A percentile compares a stretch with the other conserved stretches of the same genome.
Conservation (phyloP, 2,888 invertebrate species). For the Leucozona laternaria region DNA sequence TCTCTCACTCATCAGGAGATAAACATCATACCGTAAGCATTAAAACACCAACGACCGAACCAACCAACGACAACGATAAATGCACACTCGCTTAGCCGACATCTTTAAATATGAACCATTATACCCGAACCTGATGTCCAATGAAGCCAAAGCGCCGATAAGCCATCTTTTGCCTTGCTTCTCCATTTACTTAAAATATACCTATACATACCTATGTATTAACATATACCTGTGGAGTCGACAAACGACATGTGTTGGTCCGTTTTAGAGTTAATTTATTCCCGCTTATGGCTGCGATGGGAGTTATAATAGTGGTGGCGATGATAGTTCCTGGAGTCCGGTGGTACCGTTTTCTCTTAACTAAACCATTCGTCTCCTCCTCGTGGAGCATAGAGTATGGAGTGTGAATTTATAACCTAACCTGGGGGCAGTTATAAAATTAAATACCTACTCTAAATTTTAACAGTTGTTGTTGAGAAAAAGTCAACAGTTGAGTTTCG, state of each 20-base stretch:
- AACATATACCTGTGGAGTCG: constrained; percentile 31
- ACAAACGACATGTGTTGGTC: constrained; percentile 72
- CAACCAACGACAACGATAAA: constrained; percentile 16
- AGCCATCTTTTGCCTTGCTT: constrained; percentile 54
- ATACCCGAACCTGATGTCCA: constrained; percentile 24
- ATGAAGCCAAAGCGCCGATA: constrained; percentile 61
- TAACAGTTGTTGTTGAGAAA: constrained; percentile 19
- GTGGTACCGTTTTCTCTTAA: constrained; percentile 57
- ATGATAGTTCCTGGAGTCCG: constrained; percentile 33
- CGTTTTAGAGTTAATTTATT: constrained; percentile 69
- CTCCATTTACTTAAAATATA: not conserved
- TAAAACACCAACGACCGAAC: constrained; percentile 41
- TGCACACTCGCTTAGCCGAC: constrained; percentile 28
- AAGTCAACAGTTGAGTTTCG: not conserved
- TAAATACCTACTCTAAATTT: constrained; percentile 40
- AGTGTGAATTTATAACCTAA: constrained; percentile 72
- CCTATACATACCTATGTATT: not conserved
- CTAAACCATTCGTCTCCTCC: constrained; percentile 57
- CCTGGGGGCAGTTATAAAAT: constrained; percentile 60
- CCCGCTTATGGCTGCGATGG: constrained; percentile 49
- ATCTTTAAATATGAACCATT: constrained; percentile 45
- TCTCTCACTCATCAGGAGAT: constrained; percentile 63
- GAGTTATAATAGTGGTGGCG: constrained; percentile 17
- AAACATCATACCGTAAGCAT: constrained; percentile 72
- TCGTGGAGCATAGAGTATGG: constrained; percentile 54